phyloP scores from a whole-genome alignment of 2,113 vertebrate genomes.

The Elgaria multicarinata region DNA sequence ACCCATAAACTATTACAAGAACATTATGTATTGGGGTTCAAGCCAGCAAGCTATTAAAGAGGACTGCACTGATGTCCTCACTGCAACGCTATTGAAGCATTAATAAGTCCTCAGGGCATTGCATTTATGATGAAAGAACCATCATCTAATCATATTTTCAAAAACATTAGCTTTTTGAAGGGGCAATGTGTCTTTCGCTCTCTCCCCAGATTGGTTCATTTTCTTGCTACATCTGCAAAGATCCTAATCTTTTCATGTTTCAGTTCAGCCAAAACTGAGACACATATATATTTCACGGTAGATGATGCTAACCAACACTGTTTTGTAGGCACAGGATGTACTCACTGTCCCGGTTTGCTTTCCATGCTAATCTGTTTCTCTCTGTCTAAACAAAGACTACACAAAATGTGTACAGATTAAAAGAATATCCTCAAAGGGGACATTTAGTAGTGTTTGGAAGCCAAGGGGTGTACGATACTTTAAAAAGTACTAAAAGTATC shows the following conservation, averaged over 20 bases:
- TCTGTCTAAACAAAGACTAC: constrained; percentile 52
- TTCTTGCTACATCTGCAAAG: constrained; percentile 12
- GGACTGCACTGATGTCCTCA: constrained; percentile 73
- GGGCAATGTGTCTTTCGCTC: constrained; percentile 39
- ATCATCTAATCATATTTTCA: constrained; percentile 76
- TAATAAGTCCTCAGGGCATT: constrained; percentile 74
- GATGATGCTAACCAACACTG: constrained; percentile 74
- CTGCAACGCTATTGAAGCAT: constrained; percentile 75
- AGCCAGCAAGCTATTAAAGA: constrained; percentile 82
- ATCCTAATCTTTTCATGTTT: constrained; percentile 60
- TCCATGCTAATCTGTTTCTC: constrained; percentile 55
- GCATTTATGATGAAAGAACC: constrained; percentile 73
- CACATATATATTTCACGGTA: constrained; percentile 64
- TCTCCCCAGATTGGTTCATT: neutral
- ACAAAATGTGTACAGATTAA: constrained; percentile 55
- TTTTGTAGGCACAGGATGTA: constrained; percentile 69
- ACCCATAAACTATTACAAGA: constrained; percentile 86
- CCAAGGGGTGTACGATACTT: neutral
- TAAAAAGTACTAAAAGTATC: neutral
- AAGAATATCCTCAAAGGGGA: constrained; percentile 43
- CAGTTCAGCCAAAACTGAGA: constrained; percentile 67
- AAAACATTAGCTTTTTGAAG: constrained; percentile 70
- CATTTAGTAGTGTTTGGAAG: neutral
- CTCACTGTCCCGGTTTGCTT: constrained; percentile 60
- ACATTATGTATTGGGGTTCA: constrained; percentile 84